Evolutionary conservation across 23 tunicate genomes (phyloP).

Genomic region (Halocynthia roretzi): DNA sequence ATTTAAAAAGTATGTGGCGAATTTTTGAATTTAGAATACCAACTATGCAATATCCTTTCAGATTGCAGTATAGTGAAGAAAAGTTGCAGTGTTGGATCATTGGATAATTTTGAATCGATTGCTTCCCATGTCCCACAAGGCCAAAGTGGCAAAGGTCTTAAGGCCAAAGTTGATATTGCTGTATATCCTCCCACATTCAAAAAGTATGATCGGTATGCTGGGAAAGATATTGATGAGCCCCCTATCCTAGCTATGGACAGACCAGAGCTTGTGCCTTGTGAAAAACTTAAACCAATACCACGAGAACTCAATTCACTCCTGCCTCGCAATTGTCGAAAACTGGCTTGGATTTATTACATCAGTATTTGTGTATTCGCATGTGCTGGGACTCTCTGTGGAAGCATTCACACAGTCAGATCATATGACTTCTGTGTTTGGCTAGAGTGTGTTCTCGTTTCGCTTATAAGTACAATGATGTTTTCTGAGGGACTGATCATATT

Average conservation of each 20-base stretch:
- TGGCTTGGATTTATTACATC: slow-evolving; percentile 60
- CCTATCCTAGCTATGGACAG: slow-evolving; percentile 47
- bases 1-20: no score
- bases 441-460: slow-evolving; percentile 37
- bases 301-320: slow-evolving; percentile 18
- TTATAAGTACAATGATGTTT: slow-evolving; percentile 38
- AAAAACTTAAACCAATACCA: slow-evolving; percentile 66
- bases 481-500: slow-evolving; percentile 30
- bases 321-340: slow-evolving; percentile 40
- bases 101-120: background rate
- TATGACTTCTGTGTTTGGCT: slow-evolving; percentile 41
- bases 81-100: background rate
- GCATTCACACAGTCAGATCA: slow-evolving; percentile 5
- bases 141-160: background rate
- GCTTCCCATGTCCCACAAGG: background rate
- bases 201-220: background rate
- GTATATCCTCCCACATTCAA: background rate
- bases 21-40: no score
- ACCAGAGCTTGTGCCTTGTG: slow-evolving; percentile 77
- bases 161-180: background rate
- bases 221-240: background rate
- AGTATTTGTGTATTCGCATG: background rate
- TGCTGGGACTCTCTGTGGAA: slow-evolving; percentile 22
- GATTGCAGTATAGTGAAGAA: no score
- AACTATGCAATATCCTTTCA: no score